Base-by-base conservation (phyloP, 2,888 invertebrate species). In the Charanyca ferruginea region DNA sequence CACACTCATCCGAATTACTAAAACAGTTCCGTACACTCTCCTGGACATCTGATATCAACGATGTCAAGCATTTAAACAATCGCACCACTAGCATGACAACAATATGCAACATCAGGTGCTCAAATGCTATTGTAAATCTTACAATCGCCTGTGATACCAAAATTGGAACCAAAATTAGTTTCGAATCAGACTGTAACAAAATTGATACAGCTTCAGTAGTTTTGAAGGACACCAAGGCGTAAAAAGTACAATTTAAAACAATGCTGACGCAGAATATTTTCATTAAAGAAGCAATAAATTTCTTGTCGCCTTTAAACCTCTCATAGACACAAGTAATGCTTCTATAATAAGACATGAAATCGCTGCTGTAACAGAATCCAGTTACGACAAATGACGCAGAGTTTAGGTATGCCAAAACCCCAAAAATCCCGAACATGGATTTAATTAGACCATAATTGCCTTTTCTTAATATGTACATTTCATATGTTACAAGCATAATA, bases 61-160 rank as follows among this genome's bases (percentile, higher is more conserved):
- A 49, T 25, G 16, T 66, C 22, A 66, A 38, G 7, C 49, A 28
- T 28, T 28, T 20, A 0, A 48, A 11, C 13, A 42, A 58, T 8
- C 35, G 2, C 16, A 25, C 58, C 0, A 59, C 11, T 2, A 69
- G 1, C 13, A 49, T 23, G 3, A 63, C 25, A 6, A 47, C 32
- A 18, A 41, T 9, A 35, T 18, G 41, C 41, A 58, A 32, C 18
- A 63, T 22, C 0, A 59, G 1, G 2, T 48, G 16, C 5, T 48
- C 41, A 41, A 42, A 41, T 3, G 32, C 6, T 48, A 32, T 9
- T 11, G 18, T 32, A 1, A 28, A 6, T 42, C 48, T 38, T 23
- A 32, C 3, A 4, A 63, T 1, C 16, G n/a, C 2, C 11, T 48
- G 59, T 32, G 41, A 41, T 8, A 18, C 5, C 7, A 48, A 0